Conservation (phyloP, 2,888 invertebrate genomes). For the Drosophila yooni region DNA sequence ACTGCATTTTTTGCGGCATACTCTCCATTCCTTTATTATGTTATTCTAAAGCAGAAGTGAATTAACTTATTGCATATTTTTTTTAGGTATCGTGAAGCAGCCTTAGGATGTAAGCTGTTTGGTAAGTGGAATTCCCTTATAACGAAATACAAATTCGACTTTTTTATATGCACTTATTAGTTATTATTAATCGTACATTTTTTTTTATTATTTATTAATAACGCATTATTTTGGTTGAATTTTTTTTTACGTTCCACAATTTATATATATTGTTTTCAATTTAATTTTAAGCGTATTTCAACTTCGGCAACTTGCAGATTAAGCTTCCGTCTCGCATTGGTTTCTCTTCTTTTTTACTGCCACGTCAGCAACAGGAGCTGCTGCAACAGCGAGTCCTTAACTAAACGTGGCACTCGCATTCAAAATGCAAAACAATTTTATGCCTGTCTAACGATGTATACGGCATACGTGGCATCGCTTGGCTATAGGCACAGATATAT, state of each 20-base stretch:
- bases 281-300: slow-evolving; percentile 8
- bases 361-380: slow-evolving; percentile 50
- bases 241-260: neutral
- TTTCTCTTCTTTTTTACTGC: slow-evolving; percentile 20
- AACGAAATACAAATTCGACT: neutral
- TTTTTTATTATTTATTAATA: neutral
- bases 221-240: neutral
- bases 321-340: neutral
- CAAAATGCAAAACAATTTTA: slow-evolving; percentile 66
- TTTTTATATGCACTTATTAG: accelerated
- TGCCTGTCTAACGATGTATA: slow-evolving; percentile 66
- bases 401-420: slow-evolving; percentile 51
- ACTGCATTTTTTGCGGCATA: slow-evolving; percentile 19
- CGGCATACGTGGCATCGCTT: slow-evolving; percentile 27
- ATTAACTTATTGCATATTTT: neutral
- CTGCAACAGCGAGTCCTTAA: slow-evolving; percentile 32
- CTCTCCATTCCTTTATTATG: neutral
- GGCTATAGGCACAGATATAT: slow-evolving; percentile 17
- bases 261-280: neutral
- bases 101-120: neutral
- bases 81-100: neutral
- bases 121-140: neutral
- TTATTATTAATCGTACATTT: neutral
- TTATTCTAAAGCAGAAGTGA: neutral
- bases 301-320: neutral